phyloP scores from a whole-genome alignment of 35 echinoderm and acorn worm species.

The Nesometra sesokonis region DNA sequence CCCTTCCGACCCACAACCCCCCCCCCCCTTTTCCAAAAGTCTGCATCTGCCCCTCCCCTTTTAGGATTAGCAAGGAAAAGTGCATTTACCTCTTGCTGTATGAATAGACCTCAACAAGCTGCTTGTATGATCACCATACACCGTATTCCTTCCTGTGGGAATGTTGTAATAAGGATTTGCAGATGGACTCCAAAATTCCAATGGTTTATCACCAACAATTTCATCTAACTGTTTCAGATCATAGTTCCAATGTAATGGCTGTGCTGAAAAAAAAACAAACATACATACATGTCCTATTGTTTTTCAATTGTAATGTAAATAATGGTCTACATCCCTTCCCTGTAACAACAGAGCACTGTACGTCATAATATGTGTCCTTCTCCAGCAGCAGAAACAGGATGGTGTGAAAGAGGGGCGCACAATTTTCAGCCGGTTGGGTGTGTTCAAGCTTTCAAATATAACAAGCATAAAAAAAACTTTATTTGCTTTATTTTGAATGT shows the following conservation, averaged over 20 bases:
- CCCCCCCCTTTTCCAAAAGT: too few relatives aligned
- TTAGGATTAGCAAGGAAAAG: background rate
- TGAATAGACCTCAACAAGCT: conserved; percentile 27
- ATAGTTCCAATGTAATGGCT: conserved; percentile 58
- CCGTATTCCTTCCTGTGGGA: conserved; percentile 25
- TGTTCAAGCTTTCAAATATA: too few relatives aligned
- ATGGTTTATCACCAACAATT: conserved; percentile 1
- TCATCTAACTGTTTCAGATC: conserved; percentile 20
- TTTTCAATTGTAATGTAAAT: background rate
- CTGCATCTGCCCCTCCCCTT: too few relatives aligned
- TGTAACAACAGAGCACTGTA: too few relatives aligned
- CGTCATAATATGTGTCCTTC: too few relatives aligned
- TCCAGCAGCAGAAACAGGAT: too few relatives aligned
- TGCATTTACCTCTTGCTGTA: conserved; percentile 10
- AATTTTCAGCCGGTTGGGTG: too few relatives aligned
- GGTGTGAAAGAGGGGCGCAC: too few relatives aligned
- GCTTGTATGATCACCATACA: conserved; percentile 26
- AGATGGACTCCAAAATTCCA: conserved; percentile 41
- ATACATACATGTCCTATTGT: background rate
- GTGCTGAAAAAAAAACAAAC: conserved; percentile 11
- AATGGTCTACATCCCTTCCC: background rate
- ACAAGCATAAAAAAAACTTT: too few relatives aligned
- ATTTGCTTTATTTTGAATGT: too few relatives aligned
- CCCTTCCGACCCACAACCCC: too few relatives aligned
- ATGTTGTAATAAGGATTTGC: conserved; percentile 33